A percentile compares a stretch with the other conserved stretches of the same genome.
Evolutionary conservation across 2,888 invertebrate genomes (phyloP).

Genomic region (Apotomis betuletana): DNA sequence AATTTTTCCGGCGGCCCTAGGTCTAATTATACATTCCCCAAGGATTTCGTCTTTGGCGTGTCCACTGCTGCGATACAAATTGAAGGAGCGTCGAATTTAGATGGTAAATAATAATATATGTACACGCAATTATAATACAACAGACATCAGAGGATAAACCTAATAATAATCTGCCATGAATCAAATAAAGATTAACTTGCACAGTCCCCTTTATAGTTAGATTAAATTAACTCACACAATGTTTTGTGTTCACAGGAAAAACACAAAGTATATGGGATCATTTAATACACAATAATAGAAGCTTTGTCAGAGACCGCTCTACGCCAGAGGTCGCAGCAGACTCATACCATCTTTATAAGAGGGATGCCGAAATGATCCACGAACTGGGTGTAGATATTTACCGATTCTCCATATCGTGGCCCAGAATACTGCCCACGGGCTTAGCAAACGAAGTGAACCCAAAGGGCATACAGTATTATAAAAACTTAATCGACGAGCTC

Average conservation of each 20-base stretch:
- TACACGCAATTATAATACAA: not conserved
- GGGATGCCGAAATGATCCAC: conserved; percentile 85
- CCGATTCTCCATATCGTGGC: conserved; percentile 90
- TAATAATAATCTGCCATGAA: not conserved
- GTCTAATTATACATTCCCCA: conserved; percentile 79
- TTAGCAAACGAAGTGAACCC: conserved; percentile 86
- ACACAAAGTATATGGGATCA: conserved; percentile 86
- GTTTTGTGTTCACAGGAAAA: conserved; percentile 78
- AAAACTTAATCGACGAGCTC: conserved; percentile 88
- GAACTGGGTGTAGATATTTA: conserved; percentile 86
- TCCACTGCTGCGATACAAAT: conserved; percentile 85
- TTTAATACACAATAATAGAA: conserved; percentile 76
- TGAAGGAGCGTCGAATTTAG: conserved; percentile 84
- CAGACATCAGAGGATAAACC: not conserved
- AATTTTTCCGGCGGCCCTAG: conserved; percentile 72
- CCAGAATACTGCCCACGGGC: conserved; percentile 88
- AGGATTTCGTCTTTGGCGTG: conserved; percentile 84
- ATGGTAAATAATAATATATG: conserved; percentile 57
- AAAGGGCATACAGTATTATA: conserved; percentile 90
- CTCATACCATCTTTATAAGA: conserved; percentile 86
- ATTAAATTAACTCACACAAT: not conserved
- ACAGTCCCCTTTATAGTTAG: not conserved
- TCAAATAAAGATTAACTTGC: not conserved
- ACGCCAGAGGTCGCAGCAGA: conserved; percentile 88
- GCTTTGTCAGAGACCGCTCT: conserved; percentile 80